Base-by-base conservation (phyloP, 2,113 vertebrate genomes). In the Haliaeetus leucogaster region DNA sequence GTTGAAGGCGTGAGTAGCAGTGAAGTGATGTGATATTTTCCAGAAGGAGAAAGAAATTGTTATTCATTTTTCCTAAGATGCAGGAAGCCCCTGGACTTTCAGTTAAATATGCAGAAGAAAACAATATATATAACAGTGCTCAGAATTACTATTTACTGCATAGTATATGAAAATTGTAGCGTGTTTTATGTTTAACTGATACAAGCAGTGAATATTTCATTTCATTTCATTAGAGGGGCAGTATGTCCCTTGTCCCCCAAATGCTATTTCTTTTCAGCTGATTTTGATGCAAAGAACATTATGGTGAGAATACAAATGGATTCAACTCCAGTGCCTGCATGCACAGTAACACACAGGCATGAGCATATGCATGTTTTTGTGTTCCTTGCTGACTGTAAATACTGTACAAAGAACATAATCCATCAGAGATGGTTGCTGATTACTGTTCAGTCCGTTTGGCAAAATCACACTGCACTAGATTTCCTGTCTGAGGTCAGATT, bases 401-500 rank as follows among this genome's bases (percentile, higher is more conserved):
- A 72, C 78, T 59, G 82, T 73, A 71, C 61, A 85, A 89, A 94
- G 78, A 67, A 79, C 58, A 55, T 95, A 96, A 96, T 93, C 87
- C 82, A 82, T 95, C 70, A 94, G 90, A 82, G 89, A 94, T 13
- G 59, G 73, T 10, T 62, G n/a, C 55, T 82, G 86, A 94, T 86
- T 88, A 11, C 86, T 78, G 63, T 32, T 95, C 79, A 87, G 84
- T 94, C 86, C 85, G 62, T 81, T 81, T 93, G 89, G 81, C 74
- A 59, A 61, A 90, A 77, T 88, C 63, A 36, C 45, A 27, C 30
- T 56, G 78, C 59, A 38, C 89, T 90, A 62, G 76, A 82, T 96
- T 91, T 93, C 82, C 78, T 81, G 52, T 90, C 85, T 91, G 87
- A 95, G 92, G 77, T 91, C 82, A 97, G 94, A 97, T 96, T 93